Evolutionary conservation across 2,113 vertebrate species (phyloP), one percentile per base, ranked within the genome.

Genomic region (Oreochromis aureus): DNA sequence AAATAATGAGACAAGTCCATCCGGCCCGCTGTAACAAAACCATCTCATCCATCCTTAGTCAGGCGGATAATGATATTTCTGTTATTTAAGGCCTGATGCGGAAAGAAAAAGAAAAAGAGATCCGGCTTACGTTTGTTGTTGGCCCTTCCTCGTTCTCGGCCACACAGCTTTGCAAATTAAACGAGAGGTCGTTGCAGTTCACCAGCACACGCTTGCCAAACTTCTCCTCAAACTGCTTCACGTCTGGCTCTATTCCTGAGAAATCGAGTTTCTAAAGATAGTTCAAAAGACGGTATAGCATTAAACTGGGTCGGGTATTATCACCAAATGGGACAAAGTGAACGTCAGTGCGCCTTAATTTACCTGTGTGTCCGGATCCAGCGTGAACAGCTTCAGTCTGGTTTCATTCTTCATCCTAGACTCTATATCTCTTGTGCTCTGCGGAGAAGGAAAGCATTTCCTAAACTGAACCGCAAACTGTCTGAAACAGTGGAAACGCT

Each of bases 331-430:
- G 41, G 27, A 81, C 41, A 15, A 30, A 24, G 13, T 54, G 24
- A 34, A 55, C 32, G 27, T 13, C 32, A 15, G 59, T 7, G 16
- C 9, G 36, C n/a, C 58, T 76, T 16, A 19, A 88, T 91, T 69
- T 96, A 99, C 98, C 98, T 99, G 99, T 66, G 98, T 97, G 95
- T 99, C 99, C 53, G 98, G 97, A 90, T 99, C 99, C 96, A 99
- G 95, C 36, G 97, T 97, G 96, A 99, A 99, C 80, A 99, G 97
- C 93, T 99, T 99, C 84, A 99, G 92, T 88, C 98, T 97, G 89
- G 96, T 98, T 94, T 99, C 99, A 85, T 94, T 99, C 94, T 97
- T 98, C 95, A 99, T 96, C 91, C 98, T 98, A 4, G 96, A 97
- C 95, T 99, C 98, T 59, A 98, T 97, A 92, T 99, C 99, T 96